Percentiles rank a stretch among this genome's conserved stretches.
phyloP scores from a whole-genome alignment of 1,140 invertebrate genomes.

The Nasonia longicornis region DNA sequence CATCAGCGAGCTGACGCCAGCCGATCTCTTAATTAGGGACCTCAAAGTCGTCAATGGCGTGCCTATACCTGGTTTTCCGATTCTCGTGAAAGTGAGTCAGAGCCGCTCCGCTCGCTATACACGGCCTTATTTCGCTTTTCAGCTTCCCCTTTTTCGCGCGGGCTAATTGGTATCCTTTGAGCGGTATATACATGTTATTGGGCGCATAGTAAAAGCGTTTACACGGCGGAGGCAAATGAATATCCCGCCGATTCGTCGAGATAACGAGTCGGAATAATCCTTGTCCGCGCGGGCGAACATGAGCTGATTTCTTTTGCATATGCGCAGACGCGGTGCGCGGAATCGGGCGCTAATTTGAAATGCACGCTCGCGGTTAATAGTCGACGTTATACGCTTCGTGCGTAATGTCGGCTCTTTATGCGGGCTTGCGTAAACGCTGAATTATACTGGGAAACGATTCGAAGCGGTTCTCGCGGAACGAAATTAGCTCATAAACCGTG shows the following conservation, averaged over 20 bases:
- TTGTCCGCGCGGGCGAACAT: neutral
- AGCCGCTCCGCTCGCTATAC: constrained; percentile 23
- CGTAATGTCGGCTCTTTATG: neutral
- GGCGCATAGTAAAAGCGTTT: neutral
- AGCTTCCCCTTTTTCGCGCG: neutral
- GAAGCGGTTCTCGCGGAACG: neutral
- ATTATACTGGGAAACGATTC: neutral
- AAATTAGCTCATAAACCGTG: too few species aligned
- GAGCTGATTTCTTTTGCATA: too few species aligned
- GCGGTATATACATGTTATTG: too few species aligned
- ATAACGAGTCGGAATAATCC: constrained; percentile 16
- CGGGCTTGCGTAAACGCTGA: neutral
- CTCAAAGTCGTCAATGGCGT: constrained; percentile 73
- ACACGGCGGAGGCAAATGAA: neutral
- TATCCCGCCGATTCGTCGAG: neutral
- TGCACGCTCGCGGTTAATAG: neutral
- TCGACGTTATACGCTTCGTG: neutral
- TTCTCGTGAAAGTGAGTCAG: constrained; percentile 65
- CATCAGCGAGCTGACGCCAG: constrained; percentile 68
- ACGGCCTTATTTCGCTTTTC: neutral
- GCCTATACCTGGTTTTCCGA: constrained; percentile 73
- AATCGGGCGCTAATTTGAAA: neutral
- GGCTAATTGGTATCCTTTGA: neutral
- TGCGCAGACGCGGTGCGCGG: too few species aligned
- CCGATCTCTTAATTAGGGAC: constrained; percentile 75